Base-by-base conservation (phyloP, 37 sponge, comb jelly and placozoan genomes). In the Oopsacas minuta region DNA sequence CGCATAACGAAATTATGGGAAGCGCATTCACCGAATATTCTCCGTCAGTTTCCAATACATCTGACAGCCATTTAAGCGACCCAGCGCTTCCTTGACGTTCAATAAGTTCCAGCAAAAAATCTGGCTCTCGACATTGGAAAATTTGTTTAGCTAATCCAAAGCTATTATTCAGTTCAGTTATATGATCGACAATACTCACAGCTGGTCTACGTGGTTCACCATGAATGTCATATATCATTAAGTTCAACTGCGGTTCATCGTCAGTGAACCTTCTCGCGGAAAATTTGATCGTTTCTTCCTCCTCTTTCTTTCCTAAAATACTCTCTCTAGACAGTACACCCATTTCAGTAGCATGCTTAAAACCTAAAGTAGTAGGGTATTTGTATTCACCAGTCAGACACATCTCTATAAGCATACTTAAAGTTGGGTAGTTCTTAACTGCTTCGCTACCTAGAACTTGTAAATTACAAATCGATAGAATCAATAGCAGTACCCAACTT, bases 1-100 rank as follows among this genome's bases (percentile, higher is more conserved):
- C 99, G 87, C 99, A 99, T n/a, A 99, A 88, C 81, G 96, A 99
- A 22, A 91, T 94, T 3, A 90, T 88, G 82, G 99, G 99, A 0
- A 99, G 88, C 0, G 91, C 90, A 81, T 99, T 96, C 35, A 99
- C 84, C 0, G 99, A 95, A 38, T 89, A 90, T 37, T 92, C 86
- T 38, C 89, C 91, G 52, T 61, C 75, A 32, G 88, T 85, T 81
- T 94, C 94, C 37, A 96, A 90, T 15, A 99, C 88, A 7, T 99
- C 96, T 37, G 92, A 86, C 38, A 99, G 86, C 99, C 99, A 99
- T 25, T 88, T 88, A 92, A 99, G 95, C 0, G 96, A 91, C 61
- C 92, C 86, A 10, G 84, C 49, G 5, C 95, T 93, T 8, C 99
- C 99, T 89, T 95, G 88, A 42, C 5, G 84, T 69, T 93, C 88